Conservation (phyloP, 2,888 invertebrate genomes). For the Nemurella pictetii region DNA sequence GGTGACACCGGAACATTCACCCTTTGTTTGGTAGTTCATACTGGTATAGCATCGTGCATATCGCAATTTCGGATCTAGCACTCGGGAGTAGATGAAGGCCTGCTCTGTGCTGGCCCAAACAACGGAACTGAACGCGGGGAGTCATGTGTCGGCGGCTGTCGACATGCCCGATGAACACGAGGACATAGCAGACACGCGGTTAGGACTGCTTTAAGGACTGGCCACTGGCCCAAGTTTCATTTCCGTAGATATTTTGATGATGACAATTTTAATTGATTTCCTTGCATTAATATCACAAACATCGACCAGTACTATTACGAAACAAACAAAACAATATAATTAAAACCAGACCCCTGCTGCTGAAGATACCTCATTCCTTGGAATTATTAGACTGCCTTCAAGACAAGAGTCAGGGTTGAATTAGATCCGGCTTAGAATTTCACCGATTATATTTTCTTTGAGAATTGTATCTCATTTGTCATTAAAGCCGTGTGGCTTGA, state of each 20-base stretch:
- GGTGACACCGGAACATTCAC: constrained; percentile 18
- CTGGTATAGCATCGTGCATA: neutral
- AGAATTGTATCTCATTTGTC: neutral
- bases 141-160: neutral
- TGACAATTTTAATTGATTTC: no score
- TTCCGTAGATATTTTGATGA: no score
- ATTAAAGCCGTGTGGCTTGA: neutral
- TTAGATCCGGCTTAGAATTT: neutral
- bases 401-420: no score
- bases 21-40: constrained; percentile 18
- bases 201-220: no score
- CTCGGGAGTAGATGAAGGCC: neutral
- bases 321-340: no score
- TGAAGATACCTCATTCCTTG: no score
- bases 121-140: neutral
- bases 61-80: neutral
- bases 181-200: neutral
- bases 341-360: no score
- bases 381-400: no score
- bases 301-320: no score
- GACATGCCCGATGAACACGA: neutral
- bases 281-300: no score
- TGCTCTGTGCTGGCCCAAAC: neutral
- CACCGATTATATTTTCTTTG: neutral
- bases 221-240: no score